These are phyloP conservation scores for Lepidurus packardi DNA, from an alignment of 1,140 invertebrate genomes.

Conservation along the genomic window DNA sequence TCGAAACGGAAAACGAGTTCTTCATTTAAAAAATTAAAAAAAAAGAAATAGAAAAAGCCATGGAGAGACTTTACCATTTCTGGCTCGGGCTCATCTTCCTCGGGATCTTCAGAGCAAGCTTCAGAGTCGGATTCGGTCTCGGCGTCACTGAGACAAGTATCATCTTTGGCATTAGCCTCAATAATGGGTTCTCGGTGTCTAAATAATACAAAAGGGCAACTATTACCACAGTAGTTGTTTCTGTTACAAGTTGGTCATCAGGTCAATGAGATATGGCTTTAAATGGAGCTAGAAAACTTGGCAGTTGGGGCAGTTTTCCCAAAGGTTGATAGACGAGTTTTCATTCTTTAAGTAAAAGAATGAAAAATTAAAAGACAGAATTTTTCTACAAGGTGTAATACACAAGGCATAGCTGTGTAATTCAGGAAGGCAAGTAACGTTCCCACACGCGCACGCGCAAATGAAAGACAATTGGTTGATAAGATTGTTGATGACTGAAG, in stretches of 20 bases:
- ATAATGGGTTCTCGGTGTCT: neutral
- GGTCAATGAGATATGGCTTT: neutral
- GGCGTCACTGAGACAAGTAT: neutral
- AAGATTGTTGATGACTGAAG: neutral
- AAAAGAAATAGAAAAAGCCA: neutral
- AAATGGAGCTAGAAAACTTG: neutral
- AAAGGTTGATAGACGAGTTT: neutral
- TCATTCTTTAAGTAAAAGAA: neutral
- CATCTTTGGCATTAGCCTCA: neutral
- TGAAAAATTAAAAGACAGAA: neutral
- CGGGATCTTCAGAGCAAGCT: neutral
- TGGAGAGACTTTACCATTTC: neutral
- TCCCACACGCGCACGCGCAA: too few relatives aligned
- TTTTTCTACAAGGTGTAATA: too few relatives aligned
- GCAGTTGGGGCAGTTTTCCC: neutral
- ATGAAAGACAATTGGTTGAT: neutral
- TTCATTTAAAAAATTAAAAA: neutral
- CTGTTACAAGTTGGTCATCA: slow-evolving; percentile 3
- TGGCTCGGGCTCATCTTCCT: neutral
- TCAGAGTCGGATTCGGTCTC: neutral
- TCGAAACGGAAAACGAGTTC: neutral
- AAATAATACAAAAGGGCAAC: neutral
- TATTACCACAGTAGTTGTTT: neutral
- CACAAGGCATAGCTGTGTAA: too few relatives aligned
- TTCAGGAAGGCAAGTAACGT: too few relatives aligned